Percentiles rank a stretch among this genome's conserved stretches.
Conservation (phyloP, 2,888 invertebrate genomes). For the Thysanoteuthis rhombus region DNA sequence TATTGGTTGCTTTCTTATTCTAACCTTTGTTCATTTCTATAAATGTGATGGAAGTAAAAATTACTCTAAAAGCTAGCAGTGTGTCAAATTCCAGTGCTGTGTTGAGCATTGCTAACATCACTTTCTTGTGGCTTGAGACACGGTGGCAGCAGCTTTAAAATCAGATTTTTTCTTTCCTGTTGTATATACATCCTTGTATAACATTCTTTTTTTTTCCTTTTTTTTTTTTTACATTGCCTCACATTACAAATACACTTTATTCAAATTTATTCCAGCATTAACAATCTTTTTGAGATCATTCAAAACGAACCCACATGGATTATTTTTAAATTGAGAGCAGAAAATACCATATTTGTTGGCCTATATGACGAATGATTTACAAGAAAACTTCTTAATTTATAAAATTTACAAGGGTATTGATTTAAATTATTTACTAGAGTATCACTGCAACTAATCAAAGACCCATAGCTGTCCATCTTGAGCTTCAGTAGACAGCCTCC, state of each 20-base stretch:
- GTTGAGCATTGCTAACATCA: neutral
- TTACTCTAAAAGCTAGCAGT: neutral
- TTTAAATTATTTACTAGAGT: too few relatives aligned
- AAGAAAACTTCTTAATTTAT: too few relatives aligned
- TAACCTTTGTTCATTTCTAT: neutral
- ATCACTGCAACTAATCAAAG: too few relatives aligned
- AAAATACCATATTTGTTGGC: too few relatives aligned
- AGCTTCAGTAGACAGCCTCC: too few relatives aligned
- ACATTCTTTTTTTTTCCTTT: neutral
- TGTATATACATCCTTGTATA: neutral
- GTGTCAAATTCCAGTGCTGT: neutral
- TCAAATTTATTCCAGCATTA: neutral
- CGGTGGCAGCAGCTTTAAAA: neutral
- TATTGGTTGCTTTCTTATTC: neutral
- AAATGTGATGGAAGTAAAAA: neutral
- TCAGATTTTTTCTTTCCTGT: neutral
- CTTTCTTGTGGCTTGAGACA: neutral
- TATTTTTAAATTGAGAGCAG: neutral
- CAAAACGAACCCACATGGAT: neutral
- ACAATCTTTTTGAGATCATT: neutral
- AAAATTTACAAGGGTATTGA: too few relatives aligned
- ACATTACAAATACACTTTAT: neutral
- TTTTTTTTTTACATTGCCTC: neutral
- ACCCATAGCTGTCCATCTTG: too few relatives aligned
- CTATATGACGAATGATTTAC: too few relatives aligned